Evolutionary conservation across 2,797 vertebrate genomes (phyloP).

Genomic region (Rhinella marina): DNA sequence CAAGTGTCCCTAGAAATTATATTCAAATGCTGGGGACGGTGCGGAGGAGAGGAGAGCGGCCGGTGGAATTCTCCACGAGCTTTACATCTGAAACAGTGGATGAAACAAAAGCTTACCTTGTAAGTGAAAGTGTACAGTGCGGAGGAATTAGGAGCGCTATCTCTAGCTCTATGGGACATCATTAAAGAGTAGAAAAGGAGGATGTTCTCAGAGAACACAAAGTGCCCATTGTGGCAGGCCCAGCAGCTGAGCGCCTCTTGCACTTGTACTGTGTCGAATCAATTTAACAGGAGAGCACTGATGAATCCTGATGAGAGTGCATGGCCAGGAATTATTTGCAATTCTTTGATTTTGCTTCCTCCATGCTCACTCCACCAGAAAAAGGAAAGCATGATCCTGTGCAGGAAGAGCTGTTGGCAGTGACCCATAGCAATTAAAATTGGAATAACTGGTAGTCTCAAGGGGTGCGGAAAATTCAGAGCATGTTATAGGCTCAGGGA

Average conservation of each 20-base stretch:
- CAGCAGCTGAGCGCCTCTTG: constrained; percentile 58
- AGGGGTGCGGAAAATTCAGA: constrained; percentile 57
- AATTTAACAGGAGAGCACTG: constrained; percentile 58
- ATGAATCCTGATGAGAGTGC: constrained; percentile 60
- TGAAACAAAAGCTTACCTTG: constrained; percentile 37
- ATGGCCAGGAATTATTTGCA: constrained; percentile 56
- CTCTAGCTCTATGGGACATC: constrained; percentile 54
- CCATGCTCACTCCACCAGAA: constrained; percentile 59
- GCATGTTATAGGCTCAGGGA: constrained; percentile 8
- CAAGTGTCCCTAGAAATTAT: background rate
- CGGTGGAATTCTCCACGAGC: background rate
- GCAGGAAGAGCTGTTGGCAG: constrained; percentile 54
- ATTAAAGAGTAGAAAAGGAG: constrained; percentile 48
- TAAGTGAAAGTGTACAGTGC: constrained; percentile 9
- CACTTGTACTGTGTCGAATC: constrained; percentile 61
- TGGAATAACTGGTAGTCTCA: constrained; percentile 47
- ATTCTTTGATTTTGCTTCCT: constrained; percentile 58
- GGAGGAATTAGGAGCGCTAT: constrained; percentile 21
- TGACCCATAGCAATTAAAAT: constrained; percentile 57
- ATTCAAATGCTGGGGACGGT: background rate
- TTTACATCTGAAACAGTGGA: background rate
- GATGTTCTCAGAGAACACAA: constrained; percentile 55
- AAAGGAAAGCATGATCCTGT: constrained; percentile 54
- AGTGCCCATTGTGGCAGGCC: constrained; percentile 54
- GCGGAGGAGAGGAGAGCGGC: background rate